A percentile compares a stretch with the other conserved stretches of the same genome.
Conservation (phyloP, 2,888 invertebrate genomes). For the Drosophila sordidapex region DNA sequence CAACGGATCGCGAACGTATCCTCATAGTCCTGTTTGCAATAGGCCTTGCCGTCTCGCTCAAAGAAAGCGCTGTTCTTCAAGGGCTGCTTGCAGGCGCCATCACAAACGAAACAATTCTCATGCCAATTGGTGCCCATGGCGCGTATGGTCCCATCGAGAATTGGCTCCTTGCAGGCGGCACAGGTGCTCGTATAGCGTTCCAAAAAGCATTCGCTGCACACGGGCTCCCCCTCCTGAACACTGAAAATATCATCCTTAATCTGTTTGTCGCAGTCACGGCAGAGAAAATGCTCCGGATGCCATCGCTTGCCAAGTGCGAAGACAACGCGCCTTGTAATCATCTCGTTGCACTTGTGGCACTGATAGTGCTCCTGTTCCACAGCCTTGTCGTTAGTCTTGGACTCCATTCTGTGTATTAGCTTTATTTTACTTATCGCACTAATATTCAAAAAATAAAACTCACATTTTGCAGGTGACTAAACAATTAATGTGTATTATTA, state of each 20-base stretch:
- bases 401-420: slow-evolving; percentile 8
- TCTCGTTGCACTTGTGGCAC: slow-evolving; percentile 77
- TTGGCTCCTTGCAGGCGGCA: slow-evolving; percentile 93
- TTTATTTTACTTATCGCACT: not conserved
- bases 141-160: slow-evolving; percentile 94
- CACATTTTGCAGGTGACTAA: not conserved
- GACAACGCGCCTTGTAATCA: slow-evolving; percentile 87
- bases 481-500: slow-evolving; percentile 6
- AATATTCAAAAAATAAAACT: not conserved
- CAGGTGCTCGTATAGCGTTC: slow-evolving; percentile 94
- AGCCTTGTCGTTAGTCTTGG: slow-evolving; percentile 41
- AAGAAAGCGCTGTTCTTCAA: slow-evolving; percentile 94
- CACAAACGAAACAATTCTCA: slow-evolving; percentile 94
- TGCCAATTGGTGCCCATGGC: slow-evolving; percentile 96
- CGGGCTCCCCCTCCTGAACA: slow-evolving; percentile 90
- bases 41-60: slow-evolving; percentile 93
- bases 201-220: slow-evolving; percentile 94
- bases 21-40: slow-evolving; percentile 93
- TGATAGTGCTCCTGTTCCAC: slow-evolving; percentile 41
- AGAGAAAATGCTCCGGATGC: slow-evolving; percentile 97
- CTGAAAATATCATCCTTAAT: slow-evolving; percentile 97
- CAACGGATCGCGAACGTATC: slow-evolving; percentile 94
- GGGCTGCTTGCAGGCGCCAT: slow-evolving; percentile 91
- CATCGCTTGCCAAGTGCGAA: slow-evolving; percentile 95
- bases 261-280: slow-evolving; percentile 93